Conservation (phyloP, 2,113 vertebrate species). For the Casuarius casuarius region DNA sequence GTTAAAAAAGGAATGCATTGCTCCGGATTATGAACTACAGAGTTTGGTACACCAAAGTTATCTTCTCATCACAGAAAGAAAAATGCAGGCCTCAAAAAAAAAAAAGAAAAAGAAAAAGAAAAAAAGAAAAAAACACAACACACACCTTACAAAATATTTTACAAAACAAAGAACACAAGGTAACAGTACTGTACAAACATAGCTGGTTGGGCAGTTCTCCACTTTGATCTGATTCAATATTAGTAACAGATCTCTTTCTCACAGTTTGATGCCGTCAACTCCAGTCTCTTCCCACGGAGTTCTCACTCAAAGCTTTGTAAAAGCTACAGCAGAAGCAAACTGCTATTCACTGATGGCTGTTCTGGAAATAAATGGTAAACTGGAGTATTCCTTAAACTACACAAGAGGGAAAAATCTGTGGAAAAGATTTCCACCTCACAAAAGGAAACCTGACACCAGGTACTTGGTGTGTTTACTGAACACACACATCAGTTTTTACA, state of each 20-base stretch:
- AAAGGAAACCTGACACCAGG: accelerated
- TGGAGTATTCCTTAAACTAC: background rate
- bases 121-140: background rate
- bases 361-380: background rate
- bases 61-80: background rate
- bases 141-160: background rate
- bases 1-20: background rate
- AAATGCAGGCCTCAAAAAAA: background rate
- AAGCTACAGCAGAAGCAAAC: background rate
- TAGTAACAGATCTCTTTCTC: background rate
- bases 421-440: background rate
- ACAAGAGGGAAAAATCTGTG: background rate
- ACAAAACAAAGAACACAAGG: background rate
- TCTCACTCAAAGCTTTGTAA: background rate
- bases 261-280: background rate
- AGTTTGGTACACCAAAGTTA: background rate
- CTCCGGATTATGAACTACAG: background rate
- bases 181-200: background rate
- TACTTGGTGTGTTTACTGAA: background rate
- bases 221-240: background rate
- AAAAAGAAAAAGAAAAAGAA: background rate
- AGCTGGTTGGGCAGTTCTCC: background rate
- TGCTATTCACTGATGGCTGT: background rate
- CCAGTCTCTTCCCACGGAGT: background rate
- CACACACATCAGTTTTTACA: background rate